Base-by-base conservation (phyloP, 2,888 invertebrate genomes). In the Acleris literana region DNA sequence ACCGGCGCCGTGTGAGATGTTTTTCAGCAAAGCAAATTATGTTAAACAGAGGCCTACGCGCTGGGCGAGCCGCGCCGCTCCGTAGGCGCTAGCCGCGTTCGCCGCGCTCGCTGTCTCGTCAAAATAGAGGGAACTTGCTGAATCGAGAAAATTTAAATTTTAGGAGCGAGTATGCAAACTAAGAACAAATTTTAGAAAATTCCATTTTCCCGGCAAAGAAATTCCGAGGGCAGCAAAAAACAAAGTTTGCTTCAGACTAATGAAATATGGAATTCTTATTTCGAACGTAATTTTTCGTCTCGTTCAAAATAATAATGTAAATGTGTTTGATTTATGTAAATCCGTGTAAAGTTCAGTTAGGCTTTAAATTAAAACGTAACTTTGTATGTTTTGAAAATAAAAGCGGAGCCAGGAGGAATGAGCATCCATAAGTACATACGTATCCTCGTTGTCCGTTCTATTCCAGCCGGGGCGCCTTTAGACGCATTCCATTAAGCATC, bases 141-240 rank as follows among this genome's bases (percentile, higher is more conserved):
- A 66, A 66, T 66, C 62, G 62, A 39, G 62, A 25, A 61, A 66
- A 66, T 66, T 66, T 66, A 66, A 66, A 66, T 66, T 66, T 66
- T 66, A 61, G 61, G 61, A 61, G 66, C 66, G 61, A 66, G 66
- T 66, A 66, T 66, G 66, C 66, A 66, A 66, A 66, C 66, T 66
- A 62, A 61, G 66, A 62, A 62, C 66, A 66, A 66, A 66, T 66
- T 66, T 66, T 66, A 62, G 56, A 62, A 66, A 66, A 66, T 62
- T 66, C 62, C 65, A 60, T 54, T 64, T 54, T 59, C 33, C 46
- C 46, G 44, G 56, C 56, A 66, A 57, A 62, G 57, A 66, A 62
- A 66, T 57, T 57, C 61, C 62, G 66, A 61, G 65, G 61, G 65
- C 56, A 61, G 65, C 65, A 65, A 65, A 65, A 63, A 66, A 66